Conservation (phyloP, 35 echinoderm and acorn worm genomes). For the Ptychodera flava region DNA sequence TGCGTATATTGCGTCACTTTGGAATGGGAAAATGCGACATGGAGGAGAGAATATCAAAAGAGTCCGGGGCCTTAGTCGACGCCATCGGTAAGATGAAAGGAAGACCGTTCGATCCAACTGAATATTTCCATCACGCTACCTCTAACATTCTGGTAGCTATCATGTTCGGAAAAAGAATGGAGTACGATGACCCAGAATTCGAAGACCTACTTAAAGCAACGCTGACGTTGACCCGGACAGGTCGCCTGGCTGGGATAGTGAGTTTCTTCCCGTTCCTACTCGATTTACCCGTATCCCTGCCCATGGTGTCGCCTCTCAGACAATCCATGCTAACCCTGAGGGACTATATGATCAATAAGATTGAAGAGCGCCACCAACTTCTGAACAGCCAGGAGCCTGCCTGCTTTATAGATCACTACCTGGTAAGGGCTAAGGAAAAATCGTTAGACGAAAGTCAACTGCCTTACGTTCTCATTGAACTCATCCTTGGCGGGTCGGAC, state of each 20-base stretch:
- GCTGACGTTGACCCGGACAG: constrained; percentile 52
- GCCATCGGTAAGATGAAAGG: constrained; percentile 17
- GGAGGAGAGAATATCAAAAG: constrained; percentile 41
- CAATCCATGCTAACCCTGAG: constrained; percentile 68
- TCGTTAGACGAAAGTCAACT: constrained; percentile 85
- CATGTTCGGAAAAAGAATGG: constrained; percentile 73
- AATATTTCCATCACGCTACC: constrained; percentile 49
- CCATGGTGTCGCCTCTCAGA: constrained; percentile 76
- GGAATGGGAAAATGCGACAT: constrained; percentile 72
- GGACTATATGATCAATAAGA: constrained; percentile 71
- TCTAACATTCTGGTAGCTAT: constrained; percentile 68
- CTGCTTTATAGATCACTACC: constrained; percentile 87
- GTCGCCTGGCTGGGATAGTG: constrained; percentile 40
- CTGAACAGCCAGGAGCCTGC: constrained; percentile 37
- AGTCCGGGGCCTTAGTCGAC: constrained; percentile 19
- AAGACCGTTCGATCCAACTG: constrained; percentile 40
- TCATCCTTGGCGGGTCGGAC: constrained; percentile 93
- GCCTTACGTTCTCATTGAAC: constrained; percentile 82
- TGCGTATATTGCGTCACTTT: constrained; percentile 45
- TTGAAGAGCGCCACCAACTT: constrained; percentile 65
- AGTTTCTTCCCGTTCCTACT: constrained; percentile 65
- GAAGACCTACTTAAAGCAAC: constrained; percentile 47
- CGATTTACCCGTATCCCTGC: constrained; percentile 51
- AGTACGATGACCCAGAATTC: constrained; percentile 48
- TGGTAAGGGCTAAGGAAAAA: constrained; percentile 39